Percentiles rank a stretch among this genome's conserved stretches.
Conservation (phyloP, 2,113 vertebrate species). For the Hirundichthys speculiger region DNA sequence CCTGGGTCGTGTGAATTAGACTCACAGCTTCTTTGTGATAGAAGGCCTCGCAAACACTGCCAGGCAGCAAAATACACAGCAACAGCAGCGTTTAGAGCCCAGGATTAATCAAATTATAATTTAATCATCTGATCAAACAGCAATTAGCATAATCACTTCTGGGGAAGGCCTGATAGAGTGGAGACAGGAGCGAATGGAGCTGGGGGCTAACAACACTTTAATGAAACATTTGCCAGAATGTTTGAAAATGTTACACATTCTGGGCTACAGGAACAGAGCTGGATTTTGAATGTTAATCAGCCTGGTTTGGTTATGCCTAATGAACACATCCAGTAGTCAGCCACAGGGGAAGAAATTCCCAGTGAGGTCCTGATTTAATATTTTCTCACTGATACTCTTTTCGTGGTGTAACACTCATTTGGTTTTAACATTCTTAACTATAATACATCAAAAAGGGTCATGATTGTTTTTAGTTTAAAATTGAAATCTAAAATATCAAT, state of each 20-base stretch:
- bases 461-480: no score
- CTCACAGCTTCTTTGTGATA: constrained; percentile 38
- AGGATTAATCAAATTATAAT: constrained; percentile 94
- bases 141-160: constrained; percentile 95
- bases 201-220: constrained; percentile 78
- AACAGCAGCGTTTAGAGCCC: constrained; percentile 86
- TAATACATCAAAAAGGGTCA: no score
- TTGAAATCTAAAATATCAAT: no score
- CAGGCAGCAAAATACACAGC: constrained; percentile 81
- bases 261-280: constrained; percentile 41
- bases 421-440: no score
- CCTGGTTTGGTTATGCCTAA: constrained; percentile 35
- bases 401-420: neutral
- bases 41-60: constrained; percentile 70
- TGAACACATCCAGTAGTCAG: constrained; percentile 40
- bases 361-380: constrained; percentile 7
- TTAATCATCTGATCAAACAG: constrained; percentile 97
- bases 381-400: neutral
- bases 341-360: constrained; percentile 21
- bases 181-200: constrained; percentile 81
- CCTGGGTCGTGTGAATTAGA: constrained; percentile 18
- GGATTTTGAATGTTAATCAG: constrained; percentile 64
- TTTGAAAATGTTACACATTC: constrained; percentile 78
- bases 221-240: constrained; percentile 78
- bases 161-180: constrained; percentile 85